Base-by-base conservation (phyloP, 2,113 vertebrate species). In the Oncorhynchus gorbuscha region DNA sequence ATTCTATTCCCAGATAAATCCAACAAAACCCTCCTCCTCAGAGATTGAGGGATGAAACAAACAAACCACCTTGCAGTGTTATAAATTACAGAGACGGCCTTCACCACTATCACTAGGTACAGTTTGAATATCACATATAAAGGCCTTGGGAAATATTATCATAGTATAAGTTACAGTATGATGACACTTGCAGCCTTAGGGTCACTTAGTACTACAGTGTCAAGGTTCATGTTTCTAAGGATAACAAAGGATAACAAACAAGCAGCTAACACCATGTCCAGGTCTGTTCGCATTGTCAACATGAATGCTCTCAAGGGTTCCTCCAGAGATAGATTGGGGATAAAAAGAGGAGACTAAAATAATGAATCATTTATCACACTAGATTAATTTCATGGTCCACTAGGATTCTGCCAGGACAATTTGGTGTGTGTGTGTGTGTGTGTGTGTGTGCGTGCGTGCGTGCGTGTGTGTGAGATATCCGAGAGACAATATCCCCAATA, bases 281-380 rank as follows among this genome's bases (percentile, higher is more conserved):
- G 82, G 92, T 84, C 85, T 8, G 73, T 82, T 83, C 80, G 81
- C 83, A 79, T 69, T 89, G 91, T 92, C 88, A 91, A 92, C 87
- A 85, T 65, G 76, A 71, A 55, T 14, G 35, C 35, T 35, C 73
- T 76, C 79, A 80, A 74, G 80, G 61, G 89, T 84, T 84, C 86
- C 89, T 80, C 55, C 74, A 35, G 86, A 88, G 87, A 84, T 80
- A 58, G 61, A 74, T 72, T 71, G 35, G 85, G 85, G 85, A 89
- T 76, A 87, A 92, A 90, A 86, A 77, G 78, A 72, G 76, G 51
- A 1, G 14, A 55, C 61, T 77, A 74, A 76, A 76, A 83, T 81
- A 77, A 87, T 92, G 83, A 93, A 90, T 91, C 85, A 91, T 91
- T 90, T 84, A 92, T 90, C 75, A 74, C 59, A 2, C 71, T 80